These are phyloP conservation scores for Desoria tigrina DNA, from an alignment of 2,888 invertebrate species.

Conservation along the genomic window DNA sequence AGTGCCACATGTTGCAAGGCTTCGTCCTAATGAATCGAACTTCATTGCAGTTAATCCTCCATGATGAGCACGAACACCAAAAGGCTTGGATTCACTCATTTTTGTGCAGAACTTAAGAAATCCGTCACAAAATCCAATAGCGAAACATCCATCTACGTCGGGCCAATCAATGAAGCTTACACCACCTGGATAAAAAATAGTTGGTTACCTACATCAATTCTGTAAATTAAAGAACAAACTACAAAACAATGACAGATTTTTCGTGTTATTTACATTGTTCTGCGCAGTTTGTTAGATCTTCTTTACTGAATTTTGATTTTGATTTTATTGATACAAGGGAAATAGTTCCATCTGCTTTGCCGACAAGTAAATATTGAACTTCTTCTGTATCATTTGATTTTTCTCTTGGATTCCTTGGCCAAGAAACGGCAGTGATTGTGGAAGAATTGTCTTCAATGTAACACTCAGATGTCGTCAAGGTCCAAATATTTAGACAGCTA, in stretches of 20 bases:
- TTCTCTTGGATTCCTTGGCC: slow-evolving; percentile 56
- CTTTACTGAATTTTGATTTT: slow-evolving; percentile 46
- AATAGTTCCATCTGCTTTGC: slow-evolving; percentile 60
- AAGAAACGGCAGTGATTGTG: slow-evolving; percentile 61
- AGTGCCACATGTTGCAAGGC: slow-evolving; percentile 62
- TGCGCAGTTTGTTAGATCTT: slow-evolving; percentile 44
- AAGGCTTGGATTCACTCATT: slow-evolving; percentile 22
- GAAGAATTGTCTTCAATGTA: slow-evolving; percentile 59
- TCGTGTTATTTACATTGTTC: slow-evolving; percentile 41
- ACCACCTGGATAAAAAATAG: slow-evolving; percentile 61
- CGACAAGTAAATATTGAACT: slow-evolving; percentile 60
- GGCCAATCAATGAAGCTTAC: slow-evolving; percentile 57
- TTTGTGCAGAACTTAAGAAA: slow-evolving; percentile 58
- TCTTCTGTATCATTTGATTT: slow-evolving; percentile 26
- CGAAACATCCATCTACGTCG: slow-evolving; percentile 57
- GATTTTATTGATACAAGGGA: slow-evolving; percentile 31
- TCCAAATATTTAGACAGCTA: slow-evolving; percentile 64
- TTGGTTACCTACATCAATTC: no score
- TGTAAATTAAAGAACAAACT: no score
- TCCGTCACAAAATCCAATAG: slow-evolving; percentile 64
- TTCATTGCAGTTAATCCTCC: slow-evolving; percentile 58
- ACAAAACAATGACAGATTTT: no score
- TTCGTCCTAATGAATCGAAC: slow-evolving; percentile 61
- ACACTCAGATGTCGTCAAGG: slow-evolving; percentile 54
- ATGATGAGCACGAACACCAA: slow-evolving; percentile 54